Evolutionary conservation across 2,113 vertebrate species (phyloP).

Genomic region (Lepus americanus): DNA sequence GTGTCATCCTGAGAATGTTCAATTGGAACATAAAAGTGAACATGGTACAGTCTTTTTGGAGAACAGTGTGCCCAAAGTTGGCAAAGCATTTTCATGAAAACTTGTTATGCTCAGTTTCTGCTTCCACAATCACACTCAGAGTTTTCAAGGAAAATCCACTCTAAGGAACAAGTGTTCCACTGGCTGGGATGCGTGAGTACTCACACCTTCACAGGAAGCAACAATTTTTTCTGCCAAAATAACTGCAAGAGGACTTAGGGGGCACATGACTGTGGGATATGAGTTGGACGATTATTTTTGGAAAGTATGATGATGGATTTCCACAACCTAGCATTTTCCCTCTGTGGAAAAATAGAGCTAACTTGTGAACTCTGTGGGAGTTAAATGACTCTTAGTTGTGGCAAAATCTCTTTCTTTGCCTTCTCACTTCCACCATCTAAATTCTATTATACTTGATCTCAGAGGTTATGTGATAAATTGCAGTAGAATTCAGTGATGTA

Average conservation of each 20-base stretch:
- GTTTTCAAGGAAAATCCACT: constrained; percentile 24
- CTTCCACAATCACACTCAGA: constrained; percentile 43
- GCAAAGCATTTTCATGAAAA: constrained; percentile 39
- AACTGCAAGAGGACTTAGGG: not conserved
- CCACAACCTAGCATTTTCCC: not conserved
- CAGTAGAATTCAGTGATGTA: not conserved
- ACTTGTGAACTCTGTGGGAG: not conserved
- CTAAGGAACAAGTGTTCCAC: not conserved
- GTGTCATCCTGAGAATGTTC: constrained; percentile 38
- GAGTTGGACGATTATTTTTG: not conserved
- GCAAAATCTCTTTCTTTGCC: not conserved
- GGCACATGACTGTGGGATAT: not conserved
- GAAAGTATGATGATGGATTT: not conserved
- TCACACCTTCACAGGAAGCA: not conserved
- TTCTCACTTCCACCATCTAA: not conserved
- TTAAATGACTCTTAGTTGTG: not conserved
- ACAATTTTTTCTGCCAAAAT: not conserved
- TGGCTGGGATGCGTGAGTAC: not conserved
- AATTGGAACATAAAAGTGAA: constrained; percentile 26
- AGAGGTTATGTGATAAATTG: not conserved
- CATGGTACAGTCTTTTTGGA: not conserved
- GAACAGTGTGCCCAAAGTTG: not conserved
- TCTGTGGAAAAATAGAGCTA: not conserved
- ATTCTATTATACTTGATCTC: not conserved
- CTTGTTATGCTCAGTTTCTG: constrained; percentile 32